phyloP scores from a whole-genome alignment of 53 echinoderm and acorn worm species.

The Astropecten irregularis region DNA sequence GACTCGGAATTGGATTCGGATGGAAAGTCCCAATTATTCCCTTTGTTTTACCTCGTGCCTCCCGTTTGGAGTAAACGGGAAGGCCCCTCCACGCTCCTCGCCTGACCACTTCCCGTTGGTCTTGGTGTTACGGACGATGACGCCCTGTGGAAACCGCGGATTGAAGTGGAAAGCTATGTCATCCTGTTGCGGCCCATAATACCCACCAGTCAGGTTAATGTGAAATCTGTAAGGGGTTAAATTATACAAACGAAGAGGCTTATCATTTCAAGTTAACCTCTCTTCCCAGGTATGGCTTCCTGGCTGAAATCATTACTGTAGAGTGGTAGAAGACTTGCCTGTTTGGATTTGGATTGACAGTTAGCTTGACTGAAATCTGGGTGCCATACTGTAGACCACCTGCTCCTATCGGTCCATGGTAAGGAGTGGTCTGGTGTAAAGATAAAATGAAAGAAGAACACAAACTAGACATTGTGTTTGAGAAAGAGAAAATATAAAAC shows the following conservation, averaged over 20 bases:
- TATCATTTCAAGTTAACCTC: too few species aligned
- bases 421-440: not conserved
- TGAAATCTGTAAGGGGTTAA: slow-evolving; percentile 35
- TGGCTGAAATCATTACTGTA: too few species aligned
- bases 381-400: not conserved
- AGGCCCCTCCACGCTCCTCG: slow-evolving; percentile 66
- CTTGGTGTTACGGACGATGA: slow-evolving; percentile 70
- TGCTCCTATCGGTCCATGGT: not conserved
- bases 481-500: too few species aligned
- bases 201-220: slow-evolving; percentile 10
- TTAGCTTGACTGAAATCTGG: not conserved
- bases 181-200: not conserved
- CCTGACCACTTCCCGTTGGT: slow-evolving; percentile 71
- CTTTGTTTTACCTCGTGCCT: slow-evolving; percentile 91
- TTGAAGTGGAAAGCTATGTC: slow-evolving; percentile 65
- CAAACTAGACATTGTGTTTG: too few species aligned
- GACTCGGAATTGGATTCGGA: too few species aligned
- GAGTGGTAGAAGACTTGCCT: too few species aligned
- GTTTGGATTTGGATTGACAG: not conserved
- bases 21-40: too few species aligned
- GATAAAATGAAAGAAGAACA: too few species aligned
- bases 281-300: too few species aligned
- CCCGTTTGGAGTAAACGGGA: slow-evolving; percentile 75
- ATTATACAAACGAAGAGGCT: too few species aligned
- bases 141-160: slow-evolving; percentile 46